Base-by-base conservation (phyloP, 2,888 invertebrate species). In the Ganaspis brasiliensis region DNA sequence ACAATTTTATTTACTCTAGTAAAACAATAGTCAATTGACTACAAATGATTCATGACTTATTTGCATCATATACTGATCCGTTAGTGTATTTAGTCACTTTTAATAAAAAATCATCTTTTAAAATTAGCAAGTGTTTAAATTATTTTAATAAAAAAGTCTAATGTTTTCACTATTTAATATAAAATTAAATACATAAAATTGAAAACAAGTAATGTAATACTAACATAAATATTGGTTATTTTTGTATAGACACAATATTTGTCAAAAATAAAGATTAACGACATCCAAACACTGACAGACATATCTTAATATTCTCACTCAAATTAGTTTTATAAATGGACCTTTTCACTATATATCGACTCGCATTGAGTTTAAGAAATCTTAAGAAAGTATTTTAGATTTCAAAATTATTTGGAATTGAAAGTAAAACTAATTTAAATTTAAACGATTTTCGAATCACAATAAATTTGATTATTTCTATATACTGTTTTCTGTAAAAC, bases 351-450 rank as follows among this genome's bases (percentile, higher is more conserved):
- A 16, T 40, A n/a, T 16, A n/a, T n/a, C 14, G 40, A 37, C 37
- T 40, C 21, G 21, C 1, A 19, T 8, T 40, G 40, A 63, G 37
- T 63, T 37, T 37, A 63, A 63, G 37, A 63, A 63, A 12, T 2
- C 19, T 26, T 26, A 61, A 5, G 19, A 49, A 49, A 49, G 10
- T 61, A 16, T 16, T 61, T 61, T 61, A 31, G 35, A 61, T 61
- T 61, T 61, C 16, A 35, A 61, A 31, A 19, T 37, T 12, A 37
- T n/a, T 59, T 40, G 16, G 21, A 63, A 63, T 21, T 40, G 40
- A 63, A 63, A 63, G 63, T 63, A 12, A 63, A 63, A 63, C 19
- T 63, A 4, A 63, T 61, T 61, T 35, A 3, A 37, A 61, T 61
- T 61, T 12, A 9, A 49, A 49, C n/a, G 14, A 16, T 49, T 49